Conservation (phyloP, 1,140 invertebrate genomes). For the Panagrolaimus sp. region DNA sequence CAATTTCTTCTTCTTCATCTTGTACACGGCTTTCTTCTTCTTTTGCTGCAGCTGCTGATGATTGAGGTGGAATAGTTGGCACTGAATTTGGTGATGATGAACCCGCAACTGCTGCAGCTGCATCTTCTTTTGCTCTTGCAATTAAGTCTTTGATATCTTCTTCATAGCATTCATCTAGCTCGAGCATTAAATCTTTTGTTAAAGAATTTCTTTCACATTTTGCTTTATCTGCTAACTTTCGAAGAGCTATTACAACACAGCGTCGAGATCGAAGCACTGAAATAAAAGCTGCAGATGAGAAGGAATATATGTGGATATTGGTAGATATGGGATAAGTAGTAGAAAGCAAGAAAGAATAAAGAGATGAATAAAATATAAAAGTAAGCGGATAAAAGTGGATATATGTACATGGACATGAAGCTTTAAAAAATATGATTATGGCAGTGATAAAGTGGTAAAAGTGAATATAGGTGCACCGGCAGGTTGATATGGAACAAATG, state of each 20-base stretch:
- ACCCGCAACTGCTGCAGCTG: neutral
- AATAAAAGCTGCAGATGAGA: neutral
- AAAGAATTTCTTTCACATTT: neutral
- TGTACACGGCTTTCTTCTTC: neutral
- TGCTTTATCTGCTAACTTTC: neutral
- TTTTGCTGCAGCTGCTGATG: no score
- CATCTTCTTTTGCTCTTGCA: constrained; percentile 6
- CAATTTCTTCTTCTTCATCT: neutral
- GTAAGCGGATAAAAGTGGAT: no score
- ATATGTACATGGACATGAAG: no score
- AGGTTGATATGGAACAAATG: no score
- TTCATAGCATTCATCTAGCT: constrained; percentile 22
- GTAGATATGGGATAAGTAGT: no score
- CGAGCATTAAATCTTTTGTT: neutral
- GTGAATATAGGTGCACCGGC: no score
- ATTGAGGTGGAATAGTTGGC: neutral
- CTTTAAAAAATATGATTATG: no score
- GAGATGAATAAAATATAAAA: no score
- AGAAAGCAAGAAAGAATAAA: no score
- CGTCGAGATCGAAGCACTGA: constrained; percentile 16
- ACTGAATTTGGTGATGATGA: no score
- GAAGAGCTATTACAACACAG: constrained; percentile 17
- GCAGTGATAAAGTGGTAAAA: no score
- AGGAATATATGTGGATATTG: no score
- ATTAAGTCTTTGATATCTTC: constrained; percentile 13